A percentile compares a stretch with the other conserved stretches of the same genome.
Evolutionary conservation across 2,888 invertebrate genomes (phyloP).

Genomic region (Synanthedon formicaeformis): DNA sequence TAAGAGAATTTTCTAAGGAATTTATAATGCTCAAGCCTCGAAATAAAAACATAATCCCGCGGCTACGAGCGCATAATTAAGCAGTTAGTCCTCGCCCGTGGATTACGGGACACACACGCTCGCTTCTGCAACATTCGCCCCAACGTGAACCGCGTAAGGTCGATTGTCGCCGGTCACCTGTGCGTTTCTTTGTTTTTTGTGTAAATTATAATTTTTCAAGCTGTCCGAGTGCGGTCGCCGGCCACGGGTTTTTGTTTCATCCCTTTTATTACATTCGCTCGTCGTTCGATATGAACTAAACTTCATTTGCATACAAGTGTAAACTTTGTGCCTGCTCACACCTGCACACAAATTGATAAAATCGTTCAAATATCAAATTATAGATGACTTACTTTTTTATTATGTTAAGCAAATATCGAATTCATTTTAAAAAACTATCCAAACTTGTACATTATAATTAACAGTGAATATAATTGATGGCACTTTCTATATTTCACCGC

Average conservation of each 20-base stretch:
- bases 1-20: slow-evolving; percentile 38
- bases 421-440: too few relatives aligned
- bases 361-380: too few relatives aligned
- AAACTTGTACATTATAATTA: too few relatives aligned
- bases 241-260: slow-evolving; percentile 10
- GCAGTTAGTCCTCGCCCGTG: slow-evolving; percentile 42
- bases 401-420: too few relatives aligned
- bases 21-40: slow-evolving; percentile 40
- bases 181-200: not conserved
- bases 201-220: slow-evolving; percentile 21
- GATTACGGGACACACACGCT: slow-evolving; percentile 21
- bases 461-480: too few relatives aligned
- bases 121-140: not conserved
- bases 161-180: not conserved
- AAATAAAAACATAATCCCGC: slow-evolving; percentile 51
- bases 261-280: not conserved
- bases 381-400: too few relatives aligned
- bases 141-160: not conserved
- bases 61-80: slow-evolving; percentile 46
- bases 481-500: too few relatives aligned
- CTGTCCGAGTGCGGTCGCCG: slow-evolving; percentile 11
- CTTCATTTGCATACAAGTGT: not conserved
- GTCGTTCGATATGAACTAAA: not conserved
- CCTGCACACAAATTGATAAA: too few relatives aligned
- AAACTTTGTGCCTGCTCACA: too few relatives aligned